phyloP scores from a whole-genome alignment of 2,797 vertebrate genomes.

The Myotis vivesi region DNA sequence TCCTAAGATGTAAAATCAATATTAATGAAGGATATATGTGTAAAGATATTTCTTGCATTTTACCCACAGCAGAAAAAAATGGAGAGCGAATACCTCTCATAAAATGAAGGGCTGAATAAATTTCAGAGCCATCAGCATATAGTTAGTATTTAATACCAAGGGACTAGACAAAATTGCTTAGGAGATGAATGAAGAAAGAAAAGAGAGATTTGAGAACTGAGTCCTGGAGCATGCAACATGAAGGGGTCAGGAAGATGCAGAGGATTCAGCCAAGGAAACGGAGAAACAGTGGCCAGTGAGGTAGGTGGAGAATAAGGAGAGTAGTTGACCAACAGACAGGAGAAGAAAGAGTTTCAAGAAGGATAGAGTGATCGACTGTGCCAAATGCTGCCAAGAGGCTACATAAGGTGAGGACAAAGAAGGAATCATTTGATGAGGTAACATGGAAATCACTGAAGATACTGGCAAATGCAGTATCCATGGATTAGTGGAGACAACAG shows the following conservation, averaged over 20 bases:
- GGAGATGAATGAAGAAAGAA: not conserved
- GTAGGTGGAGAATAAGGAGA: not conserved
- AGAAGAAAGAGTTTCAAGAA: not conserved
- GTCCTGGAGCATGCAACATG: not conserved
- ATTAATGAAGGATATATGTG: not conserved
- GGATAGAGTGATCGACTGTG: not conserved
- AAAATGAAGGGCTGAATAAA: not conserved
- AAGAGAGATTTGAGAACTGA: not conserved
- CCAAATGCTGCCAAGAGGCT: not conserved
- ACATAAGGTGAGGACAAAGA: not conserved
- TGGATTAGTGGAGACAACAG: not conserved
- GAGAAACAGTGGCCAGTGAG: not conserved
- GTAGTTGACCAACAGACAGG: not conserved
- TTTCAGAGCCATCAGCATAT: not conserved
- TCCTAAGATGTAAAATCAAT: conserved; percentile 43
- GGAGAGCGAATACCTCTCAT: not conserved
- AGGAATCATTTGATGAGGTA: not conserved
- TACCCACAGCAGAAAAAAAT: not conserved
- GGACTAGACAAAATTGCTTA: not conserved
- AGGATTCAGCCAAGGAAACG: not conserved
- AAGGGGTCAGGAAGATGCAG: not conserved
- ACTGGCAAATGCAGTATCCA: not conserved
- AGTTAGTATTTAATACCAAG: not conserved
- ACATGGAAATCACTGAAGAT: not conserved
- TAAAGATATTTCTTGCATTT: conserved; percentile 23